A percentile compares a stretch with the other conserved stretches of the same genome.
Conservation (phyloP, 1,140 invertebrate genomes). For the Nephila pilipes region DNA sequence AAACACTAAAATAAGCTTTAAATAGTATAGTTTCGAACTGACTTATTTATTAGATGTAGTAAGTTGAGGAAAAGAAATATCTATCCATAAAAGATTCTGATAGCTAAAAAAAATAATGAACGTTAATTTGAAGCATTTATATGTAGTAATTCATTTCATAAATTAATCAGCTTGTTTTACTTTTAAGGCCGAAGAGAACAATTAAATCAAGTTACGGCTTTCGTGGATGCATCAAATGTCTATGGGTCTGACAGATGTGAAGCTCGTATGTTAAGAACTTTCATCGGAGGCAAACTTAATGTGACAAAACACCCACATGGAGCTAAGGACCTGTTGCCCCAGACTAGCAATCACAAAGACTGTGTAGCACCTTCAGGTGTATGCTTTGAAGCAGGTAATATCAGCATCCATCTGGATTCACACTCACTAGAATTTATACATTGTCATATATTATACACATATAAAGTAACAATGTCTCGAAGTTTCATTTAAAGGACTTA, state of each 20-base stretch:
- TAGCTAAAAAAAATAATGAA: no score
- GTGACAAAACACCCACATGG: slow-evolving; percentile 88
- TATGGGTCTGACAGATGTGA: slow-evolving; percentile 90
- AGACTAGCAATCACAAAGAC: slow-evolving; percentile 89
- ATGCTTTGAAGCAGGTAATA: slow-evolving; percentile 89
- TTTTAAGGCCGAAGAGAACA: slow-evolving; percentile 83
- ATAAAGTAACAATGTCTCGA: no score
- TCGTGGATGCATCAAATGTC: slow-evolving; percentile 85
- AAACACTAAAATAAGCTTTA: no score
- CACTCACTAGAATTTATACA: no score
- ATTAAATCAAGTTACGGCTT: slow-evolving; percentile 86
- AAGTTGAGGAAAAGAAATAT: no score
- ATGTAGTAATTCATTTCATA: neutral
- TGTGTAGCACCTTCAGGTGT: slow-evolving; percentile 91
- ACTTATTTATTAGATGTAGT: no score
- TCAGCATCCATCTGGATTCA: neutral
- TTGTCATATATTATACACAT: no score
- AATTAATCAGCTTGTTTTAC: neutral
- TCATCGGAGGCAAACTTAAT: slow-evolving; percentile 89
- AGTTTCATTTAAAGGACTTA: no score
- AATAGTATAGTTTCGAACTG: no score
- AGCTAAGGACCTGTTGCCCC: slow-evolving; percentile 85
- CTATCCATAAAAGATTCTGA: no score
- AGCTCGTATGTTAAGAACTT: slow-evolving; percentile 86
- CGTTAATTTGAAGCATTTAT: no score